phyloP scores from a whole-genome alignment of 2,113 vertebrate species.

The Glaucomys volans region DNA sequence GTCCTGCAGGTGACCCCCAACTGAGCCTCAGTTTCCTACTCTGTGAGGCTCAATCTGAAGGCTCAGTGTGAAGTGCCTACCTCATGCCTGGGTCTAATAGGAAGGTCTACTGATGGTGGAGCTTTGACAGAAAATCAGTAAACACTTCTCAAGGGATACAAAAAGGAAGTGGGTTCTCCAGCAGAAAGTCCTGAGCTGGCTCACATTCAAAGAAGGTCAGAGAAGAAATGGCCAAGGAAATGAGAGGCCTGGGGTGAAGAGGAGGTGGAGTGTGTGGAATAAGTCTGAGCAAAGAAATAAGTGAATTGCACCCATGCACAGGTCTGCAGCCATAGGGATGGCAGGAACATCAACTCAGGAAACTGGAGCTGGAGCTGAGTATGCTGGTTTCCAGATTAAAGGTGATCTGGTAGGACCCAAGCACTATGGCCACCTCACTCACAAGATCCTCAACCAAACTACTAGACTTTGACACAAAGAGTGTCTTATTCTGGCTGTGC shows the following conservation, averaged over 20 bases:
- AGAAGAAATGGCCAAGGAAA: conserved; percentile 24
- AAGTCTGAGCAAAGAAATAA: background rate
- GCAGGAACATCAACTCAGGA: background rate
- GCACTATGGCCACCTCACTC: background rate
- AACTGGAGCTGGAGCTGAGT: background rate
- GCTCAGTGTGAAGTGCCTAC: background rate
- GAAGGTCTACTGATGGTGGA: background rate
- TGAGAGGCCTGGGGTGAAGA: background rate
- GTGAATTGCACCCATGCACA: background rate
- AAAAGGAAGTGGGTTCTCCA: background rate
- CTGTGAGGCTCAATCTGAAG: background rate
- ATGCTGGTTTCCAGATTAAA: background rate
- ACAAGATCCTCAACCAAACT: background rate
- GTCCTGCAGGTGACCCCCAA: background rate
- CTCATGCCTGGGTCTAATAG: background rate
- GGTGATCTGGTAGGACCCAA: background rate
- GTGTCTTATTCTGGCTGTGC: background rate
- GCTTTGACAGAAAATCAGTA: background rate
- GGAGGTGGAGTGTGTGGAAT: background rate
- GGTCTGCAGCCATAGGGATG: background rate
- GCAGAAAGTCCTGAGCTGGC: background rate
- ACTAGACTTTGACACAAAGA: background rate
- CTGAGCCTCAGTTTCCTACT: background rate
- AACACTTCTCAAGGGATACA: background rate
- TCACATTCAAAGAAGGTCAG: background rate